Conservation (phyloP, 2,113 vertebrate species). For the Spheniscus mendiculus region DNA sequence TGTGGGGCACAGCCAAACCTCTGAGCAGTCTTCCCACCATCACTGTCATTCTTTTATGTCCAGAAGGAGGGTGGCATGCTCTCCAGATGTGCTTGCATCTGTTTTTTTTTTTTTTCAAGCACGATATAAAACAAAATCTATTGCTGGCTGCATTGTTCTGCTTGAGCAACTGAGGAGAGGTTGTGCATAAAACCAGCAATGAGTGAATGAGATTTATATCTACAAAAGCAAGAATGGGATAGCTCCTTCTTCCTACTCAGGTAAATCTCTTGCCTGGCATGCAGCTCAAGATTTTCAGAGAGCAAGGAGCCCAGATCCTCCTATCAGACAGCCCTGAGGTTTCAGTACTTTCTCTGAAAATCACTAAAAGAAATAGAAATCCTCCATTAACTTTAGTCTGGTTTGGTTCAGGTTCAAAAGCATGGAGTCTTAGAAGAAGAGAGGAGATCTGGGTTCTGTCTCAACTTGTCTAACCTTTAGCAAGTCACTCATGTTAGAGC, state of each 20-base stretch:
- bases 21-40: neutral
- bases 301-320: neutral
- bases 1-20: neutral
- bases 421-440: neutral
- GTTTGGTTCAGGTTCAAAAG: neutral
- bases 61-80: neutral
- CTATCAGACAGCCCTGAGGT: neutral
- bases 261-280: neutral
- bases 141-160: neutral
- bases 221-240: neutral
- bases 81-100: neutral
- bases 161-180: neutral
- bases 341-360: neutral
- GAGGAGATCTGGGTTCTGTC: neutral
- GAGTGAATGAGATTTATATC: neutral
- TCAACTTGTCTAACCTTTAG: neutral
- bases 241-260: neutral
- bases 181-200: neutral
- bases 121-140: neutral
- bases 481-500: neutral
- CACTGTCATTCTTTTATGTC: neutral
- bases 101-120: neutral
- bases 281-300: neutral
- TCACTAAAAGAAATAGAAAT: neutral
- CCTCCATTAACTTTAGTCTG: neutral